phyloP scores from a whole-genome alignment of 37 sponge, comb jelly and placozoan species.

The Dysidea cf. avara region DNA sequence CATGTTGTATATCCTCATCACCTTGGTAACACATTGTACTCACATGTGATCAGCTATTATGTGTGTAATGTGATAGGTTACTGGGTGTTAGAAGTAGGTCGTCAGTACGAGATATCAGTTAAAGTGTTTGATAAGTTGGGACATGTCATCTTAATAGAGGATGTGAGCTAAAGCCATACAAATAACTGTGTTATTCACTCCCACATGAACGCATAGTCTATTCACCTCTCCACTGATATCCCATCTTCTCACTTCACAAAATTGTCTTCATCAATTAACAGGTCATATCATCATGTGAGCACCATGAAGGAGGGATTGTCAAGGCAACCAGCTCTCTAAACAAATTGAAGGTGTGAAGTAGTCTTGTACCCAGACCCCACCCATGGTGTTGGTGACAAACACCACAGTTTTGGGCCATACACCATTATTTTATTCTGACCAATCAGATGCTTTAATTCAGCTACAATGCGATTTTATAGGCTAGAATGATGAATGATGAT shows the following conservation, averaged over 20 bases:
- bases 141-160: constrained; percentile 52
- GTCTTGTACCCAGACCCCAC: no score
- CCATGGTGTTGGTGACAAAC: no score
- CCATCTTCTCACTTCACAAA: no score
- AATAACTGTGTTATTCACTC: no score
- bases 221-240: no score
- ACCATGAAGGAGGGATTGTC: constrained; percentile 49
- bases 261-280: constrained; percentile 62
- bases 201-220: no score
- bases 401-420: no score
- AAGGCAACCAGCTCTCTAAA: constrained; percentile 30
- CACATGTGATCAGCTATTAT: not conserved
- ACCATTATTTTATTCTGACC: no score
- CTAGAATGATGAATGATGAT: no score
- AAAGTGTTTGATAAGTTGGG: constrained; percentile 68
- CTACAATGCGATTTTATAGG: no score
- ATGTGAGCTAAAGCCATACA: constrained; percentile 59
- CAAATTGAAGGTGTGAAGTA: constrained; percentile 54
- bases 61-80: constrained; percentile 30
- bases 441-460: no score
- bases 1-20: constrained; percentile 79
- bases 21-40: constrained; percentile 37
- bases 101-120: constrained; percentile 74
- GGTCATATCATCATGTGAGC: constrained; percentile 62
- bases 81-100: constrained; percentile 76